Percentiles rank a stretch among this genome's conserved stretches.
Conservation (phyloP, 2,113 vertebrate genomes). For the Hylia prasina region DNA sequence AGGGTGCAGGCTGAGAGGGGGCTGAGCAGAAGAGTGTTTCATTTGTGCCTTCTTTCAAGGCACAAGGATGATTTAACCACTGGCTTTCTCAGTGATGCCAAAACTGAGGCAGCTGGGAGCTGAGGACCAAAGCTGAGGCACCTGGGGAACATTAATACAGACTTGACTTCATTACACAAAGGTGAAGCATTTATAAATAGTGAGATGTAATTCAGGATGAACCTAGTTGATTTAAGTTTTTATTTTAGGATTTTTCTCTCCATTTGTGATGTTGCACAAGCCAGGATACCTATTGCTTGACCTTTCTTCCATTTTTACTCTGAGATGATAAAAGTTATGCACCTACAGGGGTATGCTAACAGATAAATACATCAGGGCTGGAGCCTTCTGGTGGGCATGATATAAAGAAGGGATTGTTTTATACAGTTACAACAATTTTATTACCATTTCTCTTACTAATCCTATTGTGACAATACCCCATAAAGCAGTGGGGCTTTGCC, state of each 20-base stretch:
- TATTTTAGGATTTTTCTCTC: background rate
- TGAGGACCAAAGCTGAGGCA: background rate
- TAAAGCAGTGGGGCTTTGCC: background rate
- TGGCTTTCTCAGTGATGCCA: background rate
- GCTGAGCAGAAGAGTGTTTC: background rate
- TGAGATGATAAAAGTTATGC: background rate
- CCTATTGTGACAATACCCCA: background rate
- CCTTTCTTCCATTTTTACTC: background rate
- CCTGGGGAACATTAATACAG: background rate
- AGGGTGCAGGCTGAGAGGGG: background rate
- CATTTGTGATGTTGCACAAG: background rate
- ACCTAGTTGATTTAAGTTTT: background rate
- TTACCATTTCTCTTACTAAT: background rate
- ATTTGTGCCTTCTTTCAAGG: background rate
- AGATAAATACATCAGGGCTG: background rate
- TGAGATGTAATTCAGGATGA: background rate
- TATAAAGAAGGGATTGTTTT: background rate
- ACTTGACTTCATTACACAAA: background rate
- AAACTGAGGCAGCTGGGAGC: background rate
- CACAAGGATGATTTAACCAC: background rate
- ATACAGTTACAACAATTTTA: background rate
- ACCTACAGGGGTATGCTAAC: background rate
- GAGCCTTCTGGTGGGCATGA: background rate
- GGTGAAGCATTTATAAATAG: background rate
- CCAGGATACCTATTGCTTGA: rapidly evolving